Percentiles rank a stretch among this genome's conserved stretches.
phyloP scores from a whole-genome alignment of 2,797 vertebrate species.

The Sebastes matsubarae region DNA sequence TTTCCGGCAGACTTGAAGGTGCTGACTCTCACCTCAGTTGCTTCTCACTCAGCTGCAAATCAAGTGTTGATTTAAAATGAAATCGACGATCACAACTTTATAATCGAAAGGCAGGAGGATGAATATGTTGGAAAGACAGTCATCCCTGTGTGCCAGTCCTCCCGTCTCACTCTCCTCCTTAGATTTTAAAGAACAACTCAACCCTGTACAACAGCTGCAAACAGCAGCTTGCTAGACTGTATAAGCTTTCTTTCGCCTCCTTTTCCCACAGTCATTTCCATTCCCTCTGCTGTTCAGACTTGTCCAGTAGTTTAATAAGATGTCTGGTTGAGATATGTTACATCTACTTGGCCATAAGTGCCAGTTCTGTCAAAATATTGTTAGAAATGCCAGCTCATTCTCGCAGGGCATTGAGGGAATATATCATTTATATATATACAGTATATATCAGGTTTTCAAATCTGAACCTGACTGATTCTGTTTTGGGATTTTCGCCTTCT shows the following conservation, averaged over 20 bases:
- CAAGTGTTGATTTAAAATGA: background rate
- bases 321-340: background rate
- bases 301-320: background rate
- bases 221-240: slow-evolving; percentile 20
- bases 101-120: background rate
- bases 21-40: background rate
- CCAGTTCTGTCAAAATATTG: background rate
- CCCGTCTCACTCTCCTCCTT: background rate
- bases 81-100: background rate
- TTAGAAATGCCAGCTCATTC: background rate
- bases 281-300: slow-evolving; percentile 5
- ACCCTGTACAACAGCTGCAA: slow-evolving; percentile 39
- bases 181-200: background rate
- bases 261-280: slow-evolving; percentile 38
- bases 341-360: background rate
- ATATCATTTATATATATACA: too few relatives aligned
- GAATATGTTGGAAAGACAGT: background rate
- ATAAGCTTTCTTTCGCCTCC: slow-evolving; percentile 6
- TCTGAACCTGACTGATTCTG: background rate
- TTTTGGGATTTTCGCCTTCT: background rate
- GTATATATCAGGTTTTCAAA: background rate
- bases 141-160: background rate
- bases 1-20: background rate
- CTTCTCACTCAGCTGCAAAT: background rate
- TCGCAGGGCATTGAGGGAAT: background rate